phyloP scores from a whole-genome alignment of 2,113 vertebrate genomes.

The Podarcis cretensis region DNA sequence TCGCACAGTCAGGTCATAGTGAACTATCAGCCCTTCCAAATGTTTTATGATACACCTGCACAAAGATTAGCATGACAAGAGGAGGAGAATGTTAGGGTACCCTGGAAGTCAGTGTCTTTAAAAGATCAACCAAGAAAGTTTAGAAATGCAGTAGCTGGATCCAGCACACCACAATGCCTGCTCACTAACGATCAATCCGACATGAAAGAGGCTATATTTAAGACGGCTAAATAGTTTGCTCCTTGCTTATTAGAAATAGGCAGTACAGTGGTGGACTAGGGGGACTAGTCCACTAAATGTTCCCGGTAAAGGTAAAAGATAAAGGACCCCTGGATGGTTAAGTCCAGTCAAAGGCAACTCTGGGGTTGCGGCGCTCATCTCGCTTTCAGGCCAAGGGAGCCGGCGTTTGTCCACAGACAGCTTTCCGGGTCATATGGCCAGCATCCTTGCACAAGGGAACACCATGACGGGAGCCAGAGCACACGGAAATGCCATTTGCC shows the following conservation, averaged over 20 bases:
- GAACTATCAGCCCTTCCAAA: slow-evolving; percentile 94
- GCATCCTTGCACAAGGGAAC: too few relatives aligned
- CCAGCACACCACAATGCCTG: background rate
- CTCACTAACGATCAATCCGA: background rate
- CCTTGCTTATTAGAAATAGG: background rate
- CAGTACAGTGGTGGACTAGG: too few relatives aligned
- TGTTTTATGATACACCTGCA: slow-evolving; percentile 92
- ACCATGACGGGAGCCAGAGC: too few relatives aligned
- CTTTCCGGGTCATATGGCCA: too few relatives aligned
- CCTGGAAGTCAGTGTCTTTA: background rate
- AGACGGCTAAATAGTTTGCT: background rate
- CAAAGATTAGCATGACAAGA: background rate
- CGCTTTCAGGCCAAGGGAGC: too few relatives aligned
- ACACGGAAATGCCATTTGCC: too few relatives aligned
- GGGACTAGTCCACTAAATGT: too few relatives aligned
- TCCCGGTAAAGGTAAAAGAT: too few relatives aligned
- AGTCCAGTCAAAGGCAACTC: too few relatives aligned
- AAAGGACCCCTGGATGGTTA: too few relatives aligned
- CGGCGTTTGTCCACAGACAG: too few relatives aligned
- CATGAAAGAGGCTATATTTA: background rate
- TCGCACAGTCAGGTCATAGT: slow-evolving; percentile 94
- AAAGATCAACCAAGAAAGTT: background rate
- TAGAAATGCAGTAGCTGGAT: rapidly evolving
- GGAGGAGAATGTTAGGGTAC: background rate
- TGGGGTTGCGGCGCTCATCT: too few relatives aligned